Percentiles rank a stretch among this genome's conserved stretches.
These are phyloP conservation scores for Hypotaenidia philippensis DNA, from an alignment of 2,797 vertebrate species.

Conservation along the genomic window DNA sequence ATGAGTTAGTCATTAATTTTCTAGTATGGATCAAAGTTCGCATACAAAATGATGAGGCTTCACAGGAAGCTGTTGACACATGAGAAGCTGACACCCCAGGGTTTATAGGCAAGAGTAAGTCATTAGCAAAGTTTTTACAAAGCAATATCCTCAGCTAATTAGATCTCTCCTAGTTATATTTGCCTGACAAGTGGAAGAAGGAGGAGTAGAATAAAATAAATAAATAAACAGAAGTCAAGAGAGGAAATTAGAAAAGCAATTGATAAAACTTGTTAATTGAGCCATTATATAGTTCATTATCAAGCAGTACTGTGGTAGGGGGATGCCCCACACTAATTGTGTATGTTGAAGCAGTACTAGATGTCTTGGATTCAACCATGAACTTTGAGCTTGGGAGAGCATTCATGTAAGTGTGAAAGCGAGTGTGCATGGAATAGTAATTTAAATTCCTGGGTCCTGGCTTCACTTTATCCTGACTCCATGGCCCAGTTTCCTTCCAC, in stretches of 20 bases:
- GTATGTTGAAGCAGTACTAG: conserved; percentile 32
- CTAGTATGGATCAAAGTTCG: conserved; percentile 44
- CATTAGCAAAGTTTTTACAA: conserved; percentile 37
- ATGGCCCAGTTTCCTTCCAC: background rate
- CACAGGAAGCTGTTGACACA: conserved; percentile 14
- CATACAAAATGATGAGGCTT: background rate
- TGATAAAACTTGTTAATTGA: conserved; percentile 66
- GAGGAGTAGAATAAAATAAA: conserved; percentile 54
- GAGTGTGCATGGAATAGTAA: background rate
- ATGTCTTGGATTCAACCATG: conserved; percentile 2
- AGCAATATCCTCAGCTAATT: conserved; percentile 64
- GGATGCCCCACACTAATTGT: conserved; percentile 12
- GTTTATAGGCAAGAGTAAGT: conserved; percentile 10
- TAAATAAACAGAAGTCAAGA: conserved; percentile 56
- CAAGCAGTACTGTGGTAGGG: conserved; percentile 36
- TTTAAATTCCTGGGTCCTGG: background rate
- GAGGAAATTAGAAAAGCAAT: conserved; percentile 54
- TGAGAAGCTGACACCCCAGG: background rate
- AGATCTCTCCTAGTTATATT: conserved; percentile 47
- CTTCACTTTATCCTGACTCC: background rate
- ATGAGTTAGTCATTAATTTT: conserved; percentile 48
- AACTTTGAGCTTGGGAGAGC: conserved; percentile 2
- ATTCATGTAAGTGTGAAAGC: background rate
- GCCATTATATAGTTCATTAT: conserved; percentile 68
- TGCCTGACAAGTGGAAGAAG: conserved; percentile 50